Conservation (phyloP, 2,797 vertebrate species). For the Tarsius wallacei region DNA sequence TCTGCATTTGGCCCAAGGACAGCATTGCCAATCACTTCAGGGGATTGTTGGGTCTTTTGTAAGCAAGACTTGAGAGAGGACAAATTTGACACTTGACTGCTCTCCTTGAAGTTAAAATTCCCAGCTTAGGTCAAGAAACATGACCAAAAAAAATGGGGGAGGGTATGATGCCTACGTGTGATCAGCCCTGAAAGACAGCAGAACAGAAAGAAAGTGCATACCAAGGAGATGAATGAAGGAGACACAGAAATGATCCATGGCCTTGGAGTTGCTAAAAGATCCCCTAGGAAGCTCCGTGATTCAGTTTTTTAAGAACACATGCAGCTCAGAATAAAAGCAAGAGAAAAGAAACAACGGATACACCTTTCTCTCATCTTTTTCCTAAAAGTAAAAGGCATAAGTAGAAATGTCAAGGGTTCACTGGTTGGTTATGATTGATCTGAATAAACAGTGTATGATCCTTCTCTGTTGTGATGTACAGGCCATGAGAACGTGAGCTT, state of each 20-base stretch:
- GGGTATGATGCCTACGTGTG: background rate
- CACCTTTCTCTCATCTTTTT: background rate
- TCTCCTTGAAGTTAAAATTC: constrained; percentile 72
- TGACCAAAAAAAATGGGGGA: background rate
- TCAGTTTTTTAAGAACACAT: background rate
- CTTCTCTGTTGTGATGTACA: background rate
- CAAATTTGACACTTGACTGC: constrained; percentile 80
- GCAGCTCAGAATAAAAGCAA: background rate
- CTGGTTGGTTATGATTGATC: background rate
- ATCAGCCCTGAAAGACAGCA: background rate
- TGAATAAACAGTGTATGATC: background rate
- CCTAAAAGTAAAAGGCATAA: background rate
- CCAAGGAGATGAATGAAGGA: background rate
- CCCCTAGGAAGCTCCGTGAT: background rate
- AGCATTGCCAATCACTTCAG: constrained; percentile 70
- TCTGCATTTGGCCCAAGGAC: constrained; percentile 81
- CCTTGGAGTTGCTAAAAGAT: background rate
- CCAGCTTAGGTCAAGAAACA: constrained; percentile 67
- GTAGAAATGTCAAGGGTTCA: background rate
- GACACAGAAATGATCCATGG: background rate
- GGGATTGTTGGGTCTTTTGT: constrained; percentile 69
- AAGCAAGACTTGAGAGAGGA: constrained; percentile 74
- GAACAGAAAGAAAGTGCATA: background rate
- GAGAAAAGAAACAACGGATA: background rate
- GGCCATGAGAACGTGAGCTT: background rate